A percentile compares a stretch with the other conserved stretches of the same genome.
These are phyloP conservation scores for Phaetusa simplex DNA, from an alignment of 2,113 vertebrate genomes.

Conservation along the genomic window DNA sequence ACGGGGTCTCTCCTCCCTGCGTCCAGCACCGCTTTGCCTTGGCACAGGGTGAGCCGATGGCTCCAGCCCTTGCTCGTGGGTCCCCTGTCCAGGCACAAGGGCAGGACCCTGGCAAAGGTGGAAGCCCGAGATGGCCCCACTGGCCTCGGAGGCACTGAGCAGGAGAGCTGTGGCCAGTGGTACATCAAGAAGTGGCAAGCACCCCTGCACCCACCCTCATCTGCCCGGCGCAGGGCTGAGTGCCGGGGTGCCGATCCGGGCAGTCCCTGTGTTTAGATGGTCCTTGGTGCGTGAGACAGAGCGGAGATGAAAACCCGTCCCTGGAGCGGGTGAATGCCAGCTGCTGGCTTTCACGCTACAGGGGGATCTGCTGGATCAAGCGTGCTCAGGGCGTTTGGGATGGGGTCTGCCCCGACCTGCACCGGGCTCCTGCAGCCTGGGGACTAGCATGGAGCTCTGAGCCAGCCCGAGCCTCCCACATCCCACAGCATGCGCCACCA, in stretches of 20 bases:
- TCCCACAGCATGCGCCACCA: neutral
- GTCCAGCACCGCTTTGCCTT: neutral
- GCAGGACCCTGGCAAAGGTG: neutral
- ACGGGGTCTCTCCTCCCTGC: neutral
- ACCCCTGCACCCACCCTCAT: neutral
- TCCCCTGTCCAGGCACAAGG: neutral
- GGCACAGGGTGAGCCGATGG: rapidly evolving
- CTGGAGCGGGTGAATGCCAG: neutral
- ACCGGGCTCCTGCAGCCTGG: neutral
- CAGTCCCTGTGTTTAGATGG: neutral
- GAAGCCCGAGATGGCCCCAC: neutral
- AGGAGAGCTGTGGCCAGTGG: neutral
- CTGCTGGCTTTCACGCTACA: neutral
- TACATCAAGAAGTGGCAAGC: neutral
- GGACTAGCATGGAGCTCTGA: neutral
- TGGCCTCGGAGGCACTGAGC: neutral
- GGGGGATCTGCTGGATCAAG: neutral
- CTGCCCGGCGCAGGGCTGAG: neutral
- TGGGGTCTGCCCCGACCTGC: neutral
- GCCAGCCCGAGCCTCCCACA: neutral
- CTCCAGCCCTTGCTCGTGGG: neutral
- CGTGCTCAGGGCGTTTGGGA: neutral
- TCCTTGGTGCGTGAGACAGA: neutral
- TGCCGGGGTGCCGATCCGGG: neutral
- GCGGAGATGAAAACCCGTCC: neutral